A percentile compares a stretch with the other conserved stretches of the same genome.
Evolutionary conservation across 2,888 invertebrate genomes (phyloP).

Genomic region (Agrotis clavis): DNA sequence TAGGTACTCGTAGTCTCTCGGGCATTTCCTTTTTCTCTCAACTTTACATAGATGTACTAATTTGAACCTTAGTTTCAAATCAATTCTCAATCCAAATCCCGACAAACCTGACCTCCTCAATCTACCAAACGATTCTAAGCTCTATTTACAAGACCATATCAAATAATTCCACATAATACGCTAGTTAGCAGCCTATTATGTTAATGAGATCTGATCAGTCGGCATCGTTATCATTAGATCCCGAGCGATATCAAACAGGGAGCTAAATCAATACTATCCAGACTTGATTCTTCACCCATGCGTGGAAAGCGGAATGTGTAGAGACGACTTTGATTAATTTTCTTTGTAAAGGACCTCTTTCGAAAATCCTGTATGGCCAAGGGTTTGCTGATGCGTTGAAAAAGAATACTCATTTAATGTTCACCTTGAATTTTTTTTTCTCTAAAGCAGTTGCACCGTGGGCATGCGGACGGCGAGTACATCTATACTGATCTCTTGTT

Average conservation of each 20-base stretch:
- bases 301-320: constrained; percentile 28
- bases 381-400: no score
- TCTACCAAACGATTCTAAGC: constrained; percentile 1
- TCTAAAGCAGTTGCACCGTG: no score
- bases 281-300: constrained; percentile 47
- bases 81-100: not conserved
- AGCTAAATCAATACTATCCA: constrained; percentile 76
- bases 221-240: constrained; percentile 68
- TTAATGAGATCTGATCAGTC: constrained; percentile 72
- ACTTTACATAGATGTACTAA: no score
- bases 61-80: not conserved
- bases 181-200: constrained; percentile 64
- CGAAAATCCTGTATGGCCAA: no score
- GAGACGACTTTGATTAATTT: constrained; percentile 28
- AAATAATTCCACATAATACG: constrained; percentile 47
- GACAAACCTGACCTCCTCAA: not conserved
- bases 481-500: constrained; percentile 39
- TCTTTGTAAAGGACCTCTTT: not conserved
- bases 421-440: no score
- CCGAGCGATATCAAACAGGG: constrained; percentile 60
- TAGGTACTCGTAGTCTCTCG: no score
- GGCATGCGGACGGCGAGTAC: no score
- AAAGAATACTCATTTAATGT: no score
- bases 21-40: no score
- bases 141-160: constrained; percentile 38